Evolutionary conservation across 2,113 vertebrate species (phyloP).

Genomic region (Pholis gunnellus): DNA sequence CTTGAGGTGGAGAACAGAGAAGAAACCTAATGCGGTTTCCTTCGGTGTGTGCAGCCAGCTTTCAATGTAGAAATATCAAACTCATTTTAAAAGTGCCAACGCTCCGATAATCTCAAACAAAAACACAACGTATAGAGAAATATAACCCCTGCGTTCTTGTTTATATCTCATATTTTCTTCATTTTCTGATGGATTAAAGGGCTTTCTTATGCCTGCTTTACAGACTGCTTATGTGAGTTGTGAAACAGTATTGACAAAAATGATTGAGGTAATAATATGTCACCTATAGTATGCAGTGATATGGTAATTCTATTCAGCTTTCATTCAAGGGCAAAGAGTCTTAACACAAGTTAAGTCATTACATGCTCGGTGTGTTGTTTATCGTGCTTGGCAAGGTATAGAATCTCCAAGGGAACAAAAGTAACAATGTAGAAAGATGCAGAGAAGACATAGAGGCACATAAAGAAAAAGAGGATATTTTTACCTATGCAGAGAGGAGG

Average conservation of each 20-base stretch:
- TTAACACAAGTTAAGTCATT: background rate
- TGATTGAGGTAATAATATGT: background rate
- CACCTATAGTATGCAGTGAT: background rate
- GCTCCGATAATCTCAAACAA: background rate
- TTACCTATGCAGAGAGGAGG: constrained; percentile 97
- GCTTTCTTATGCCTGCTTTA: background rate
- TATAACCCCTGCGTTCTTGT: constrained; percentile 8
- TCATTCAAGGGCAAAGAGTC: background rate
- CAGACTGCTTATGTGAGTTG: background rate
- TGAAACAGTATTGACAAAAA: background rate
- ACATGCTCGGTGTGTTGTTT: background rate
- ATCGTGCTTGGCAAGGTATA: background rate
- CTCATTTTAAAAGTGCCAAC: constrained; percentile 14
- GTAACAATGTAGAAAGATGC: background rate
- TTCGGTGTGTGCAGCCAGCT: background rate
- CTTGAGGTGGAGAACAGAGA: constrained; percentile 2
- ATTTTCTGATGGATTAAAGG: background rate
- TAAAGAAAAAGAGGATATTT: background rate
- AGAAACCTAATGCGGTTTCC: constrained; percentile 6
- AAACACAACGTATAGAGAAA: background rate
- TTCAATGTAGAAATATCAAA: constrained; percentile 12
- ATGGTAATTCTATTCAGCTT: background rate
- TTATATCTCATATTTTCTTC: background rate
- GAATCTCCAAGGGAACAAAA: background rate
- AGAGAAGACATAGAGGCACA: background rate